phyloP scores from a whole-genome alignment of 2,113 vertebrate genomes.

The Xiphophorus couchianus region DNA sequence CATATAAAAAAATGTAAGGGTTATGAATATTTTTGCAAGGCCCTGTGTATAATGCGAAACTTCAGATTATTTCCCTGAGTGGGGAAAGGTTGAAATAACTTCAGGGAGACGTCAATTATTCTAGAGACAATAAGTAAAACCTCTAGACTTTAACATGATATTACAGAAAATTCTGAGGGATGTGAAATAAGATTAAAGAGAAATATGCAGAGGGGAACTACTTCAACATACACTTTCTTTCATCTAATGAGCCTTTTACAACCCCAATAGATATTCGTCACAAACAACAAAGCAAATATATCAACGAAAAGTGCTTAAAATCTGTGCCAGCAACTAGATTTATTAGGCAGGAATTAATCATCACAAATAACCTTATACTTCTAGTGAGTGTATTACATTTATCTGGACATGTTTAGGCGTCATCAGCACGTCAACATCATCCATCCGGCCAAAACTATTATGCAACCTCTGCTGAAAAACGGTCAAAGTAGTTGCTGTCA shows the following conservation, averaged over 20 bases:
- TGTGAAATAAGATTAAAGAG: too few relatives aligned
- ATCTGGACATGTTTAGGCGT: slow-evolving; percentile 13
- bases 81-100: too few relatives aligned
- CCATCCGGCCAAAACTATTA: slow-evolving; percentile 14
- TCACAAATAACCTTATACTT: slow-evolving; percentile 4
- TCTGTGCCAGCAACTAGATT: neutral
- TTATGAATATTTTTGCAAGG: too few relatives aligned
- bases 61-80: too few relatives aligned
- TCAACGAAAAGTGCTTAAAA: neutral
- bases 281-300: slow-evolving; percentile 13
- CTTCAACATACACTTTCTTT: slow-evolving; percentile 19
- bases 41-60: too few relatives aligned
- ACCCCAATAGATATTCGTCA: slow-evolving; percentile 18
- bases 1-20: too few relatives aligned
- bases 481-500: slow-evolving; percentile 53
- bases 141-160: too few relatives aligned
- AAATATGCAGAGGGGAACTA: slow-evolving; percentile 12
- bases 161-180: too few relatives aligned
- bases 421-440: slow-evolving; percentile 21
- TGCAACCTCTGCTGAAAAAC: slow-evolving; percentile 38
- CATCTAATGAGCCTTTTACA: slow-evolving; percentile 19
- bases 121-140: too few relatives aligned
- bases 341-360: slow-evolving; percentile 17
- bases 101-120: too few relatives aligned
- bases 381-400: neutral